These are phyloP conservation scores for Caenorhabditis imperialis DNA, from an alignment of 2,888 invertebrate genomes.

Conservation along the genomic window DNA sequence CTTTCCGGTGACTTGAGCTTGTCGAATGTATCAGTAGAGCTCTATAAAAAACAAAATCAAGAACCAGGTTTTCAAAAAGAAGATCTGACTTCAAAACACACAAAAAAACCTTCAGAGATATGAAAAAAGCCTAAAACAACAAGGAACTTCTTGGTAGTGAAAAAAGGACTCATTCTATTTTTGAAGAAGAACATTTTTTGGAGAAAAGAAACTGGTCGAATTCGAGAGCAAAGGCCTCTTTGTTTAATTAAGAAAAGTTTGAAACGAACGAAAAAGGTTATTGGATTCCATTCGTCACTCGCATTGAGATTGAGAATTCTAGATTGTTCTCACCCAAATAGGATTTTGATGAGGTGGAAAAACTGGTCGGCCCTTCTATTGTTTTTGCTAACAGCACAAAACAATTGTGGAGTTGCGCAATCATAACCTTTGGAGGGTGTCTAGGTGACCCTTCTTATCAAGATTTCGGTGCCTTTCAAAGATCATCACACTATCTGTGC, in stretches of 20 bases:
- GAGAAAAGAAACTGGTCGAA: background rate
- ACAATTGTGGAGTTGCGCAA: constrained; percentile 14
- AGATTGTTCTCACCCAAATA: too few species aligned
- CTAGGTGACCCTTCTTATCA: constrained; percentile 22
- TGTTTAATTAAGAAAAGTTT: constrained; percentile 32
- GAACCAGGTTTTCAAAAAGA: too few species aligned
- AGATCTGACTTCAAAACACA: too few species aligned
- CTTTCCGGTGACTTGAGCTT: constrained; percentile 21
- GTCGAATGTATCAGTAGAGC: constrained; percentile 11
- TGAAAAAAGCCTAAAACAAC: too few species aligned
- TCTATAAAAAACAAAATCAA: constrained; percentile 18
- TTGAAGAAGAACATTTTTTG: background rate
- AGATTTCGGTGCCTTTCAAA: constrained; percentile 25
- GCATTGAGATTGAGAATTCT: too few species aligned
- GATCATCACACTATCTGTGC: constrained; percentile 15
- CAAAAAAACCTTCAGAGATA: too few species aligned
- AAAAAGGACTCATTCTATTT: too few species aligned
- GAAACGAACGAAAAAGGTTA: constrained; percentile 10
- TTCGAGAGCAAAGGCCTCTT: constrained; percentile 4
- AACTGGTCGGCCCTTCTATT: too few species aligned
- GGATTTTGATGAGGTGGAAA: too few species aligned
- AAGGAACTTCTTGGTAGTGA: too few species aligned
- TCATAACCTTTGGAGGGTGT: constrained; percentile 1
- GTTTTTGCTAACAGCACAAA: too few species aligned
- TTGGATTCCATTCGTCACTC: constrained; percentile 10